phyloP scores from a whole-genome alignment of 2,113 vertebrate species.

The Orycteropus afer region DNA sequence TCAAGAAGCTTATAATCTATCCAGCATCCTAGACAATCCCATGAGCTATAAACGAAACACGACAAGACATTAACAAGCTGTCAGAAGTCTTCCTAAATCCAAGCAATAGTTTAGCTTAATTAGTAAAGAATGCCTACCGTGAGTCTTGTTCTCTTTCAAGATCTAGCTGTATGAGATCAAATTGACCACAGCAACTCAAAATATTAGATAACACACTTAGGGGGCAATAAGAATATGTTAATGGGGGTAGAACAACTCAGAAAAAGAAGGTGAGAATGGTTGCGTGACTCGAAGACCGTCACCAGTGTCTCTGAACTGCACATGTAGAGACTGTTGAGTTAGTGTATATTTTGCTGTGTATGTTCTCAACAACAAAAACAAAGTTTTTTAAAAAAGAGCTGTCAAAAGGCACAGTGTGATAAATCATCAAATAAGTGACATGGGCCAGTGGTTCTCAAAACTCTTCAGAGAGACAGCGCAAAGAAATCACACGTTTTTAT shows the following conservation, averaged over 20 bases:
- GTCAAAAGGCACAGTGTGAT: neutral
- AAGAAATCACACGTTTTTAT: neutral
- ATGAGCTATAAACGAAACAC: neutral
- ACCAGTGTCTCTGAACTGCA: neutral
- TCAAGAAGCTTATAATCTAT: neutral
- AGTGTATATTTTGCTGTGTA: neutral
- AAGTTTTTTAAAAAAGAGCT: neutral
- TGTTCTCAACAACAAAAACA: neutral
- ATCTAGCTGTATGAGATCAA: neutral
- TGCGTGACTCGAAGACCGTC: neutral
- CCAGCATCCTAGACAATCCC: neutral
- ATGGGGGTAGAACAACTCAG: neutral
- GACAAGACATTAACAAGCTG: neutral
- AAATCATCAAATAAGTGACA: neutral
- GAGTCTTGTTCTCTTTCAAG: neutral
- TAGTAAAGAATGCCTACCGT: neutral
- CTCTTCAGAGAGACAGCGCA: neutral
- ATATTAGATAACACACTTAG: neutral
- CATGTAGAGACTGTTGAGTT: neutral
- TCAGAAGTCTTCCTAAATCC: too few relatives aligned
- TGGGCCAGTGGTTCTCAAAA: neutral
- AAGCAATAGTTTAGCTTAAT: neutral
- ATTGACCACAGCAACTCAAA: neutral
- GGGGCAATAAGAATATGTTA: neutral
- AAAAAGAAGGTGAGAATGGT: neutral